phyloP scores from a whole-genome alignment of 2,888 invertebrate genomes.

The Prosopocoilus inquinatus region DNA sequence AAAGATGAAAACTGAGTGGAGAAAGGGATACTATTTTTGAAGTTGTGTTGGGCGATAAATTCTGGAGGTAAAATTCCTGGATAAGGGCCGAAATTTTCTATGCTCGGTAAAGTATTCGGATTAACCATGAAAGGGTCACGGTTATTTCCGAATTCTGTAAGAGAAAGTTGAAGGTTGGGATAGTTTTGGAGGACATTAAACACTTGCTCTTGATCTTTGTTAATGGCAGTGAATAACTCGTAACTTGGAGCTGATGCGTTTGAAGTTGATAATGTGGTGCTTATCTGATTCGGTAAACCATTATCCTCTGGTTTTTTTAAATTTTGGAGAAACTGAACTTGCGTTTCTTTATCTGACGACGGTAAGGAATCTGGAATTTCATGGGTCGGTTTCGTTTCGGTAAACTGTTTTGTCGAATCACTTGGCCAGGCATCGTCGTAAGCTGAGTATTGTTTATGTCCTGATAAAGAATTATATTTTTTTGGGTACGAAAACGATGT shows the following conservation, averaged over 20 bases:
- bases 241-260: too few species aligned
- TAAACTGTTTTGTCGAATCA: constrained; percentile 10
- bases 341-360: too few species aligned
- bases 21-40: background rate
- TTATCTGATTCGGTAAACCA: too few species aligned
- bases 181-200: too few species aligned
- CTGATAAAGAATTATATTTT: background rate
- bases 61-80: constrained; percentile 5
- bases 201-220: too few species aligned
- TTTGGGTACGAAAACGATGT: constrained; percentile 16
- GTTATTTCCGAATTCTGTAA: too few species aligned
- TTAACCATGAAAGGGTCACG: background rate
- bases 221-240: too few species aligned
- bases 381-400: constrained; percentile 2
- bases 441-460: constrained; percentile 4
- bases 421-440: constrained; percentile 12
- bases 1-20: background rate
- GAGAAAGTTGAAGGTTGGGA: too few species aligned
- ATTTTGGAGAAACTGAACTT: too few species aligned
- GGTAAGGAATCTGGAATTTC: too few species aligned
- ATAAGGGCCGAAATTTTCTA: constrained; percentile 9
- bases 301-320: too few species aligned
- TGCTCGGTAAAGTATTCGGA: background rate
- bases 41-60: background rate
- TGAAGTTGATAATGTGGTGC: too few species aligned